These are phyloP conservation scores for Thamnaconus septentrionalis DNA, from an alignment of 2,113 vertebrate species.

Conservation along the genomic window DNA sequence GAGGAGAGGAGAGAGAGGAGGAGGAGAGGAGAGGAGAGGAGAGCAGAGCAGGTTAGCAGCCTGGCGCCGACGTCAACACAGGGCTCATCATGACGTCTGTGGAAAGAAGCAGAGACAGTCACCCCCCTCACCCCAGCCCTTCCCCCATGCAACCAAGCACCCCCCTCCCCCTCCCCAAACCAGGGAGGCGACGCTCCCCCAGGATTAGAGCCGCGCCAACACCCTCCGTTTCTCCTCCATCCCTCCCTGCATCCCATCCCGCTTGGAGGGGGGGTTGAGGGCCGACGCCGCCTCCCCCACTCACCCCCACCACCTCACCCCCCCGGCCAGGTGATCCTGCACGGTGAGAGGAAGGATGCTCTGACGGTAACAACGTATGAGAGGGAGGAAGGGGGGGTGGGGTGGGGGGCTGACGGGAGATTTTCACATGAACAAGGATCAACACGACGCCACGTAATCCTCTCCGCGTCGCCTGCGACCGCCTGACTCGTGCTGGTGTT, in stretches of 20 bases:
- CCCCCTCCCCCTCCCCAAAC: not conserved
- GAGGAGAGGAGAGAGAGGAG: conserved; percentile 12
- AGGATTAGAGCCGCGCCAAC: conserved; percentile 4
- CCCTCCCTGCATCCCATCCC: conserved; percentile 33
- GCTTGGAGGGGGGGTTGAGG: conserved; percentile 24
- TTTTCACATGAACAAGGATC: conserved; percentile 72
- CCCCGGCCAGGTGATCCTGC: conserved; percentile 57
- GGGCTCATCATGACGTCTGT: not conserved
- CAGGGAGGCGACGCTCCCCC: conserved; percentile 13
- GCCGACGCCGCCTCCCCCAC: too few species aligned
- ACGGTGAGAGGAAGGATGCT: conserved; percentile 64
- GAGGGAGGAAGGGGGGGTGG: conserved; percentile 47
- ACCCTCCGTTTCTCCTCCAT: conserved; percentile 12
- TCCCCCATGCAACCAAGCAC: too few species aligned
- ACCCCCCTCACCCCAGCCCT: conserved; percentile 21
- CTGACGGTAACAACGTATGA: conserved; percentile 62
- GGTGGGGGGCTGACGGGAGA: conserved; percentile 45
- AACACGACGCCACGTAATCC: conserved; percentile 44
- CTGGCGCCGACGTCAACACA: conserved; percentile 9
- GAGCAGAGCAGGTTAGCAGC: conserved; percentile 39
- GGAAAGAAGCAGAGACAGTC: conserved; percentile 52
- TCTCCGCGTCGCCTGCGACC: conserved; percentile 38
- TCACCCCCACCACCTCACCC: conserved; percentile 46
- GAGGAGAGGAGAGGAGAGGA: conserved; percentile 19
- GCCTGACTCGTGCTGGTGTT: not conserved